A percentile compares a stretch with the other conserved stretches of the same genome.
These are phyloP conservation scores for Dicerorhinus sumatrensis DNA, from an alignment of 2,113 vertebrate genomes.

Conservation along the genomic window DNA sequence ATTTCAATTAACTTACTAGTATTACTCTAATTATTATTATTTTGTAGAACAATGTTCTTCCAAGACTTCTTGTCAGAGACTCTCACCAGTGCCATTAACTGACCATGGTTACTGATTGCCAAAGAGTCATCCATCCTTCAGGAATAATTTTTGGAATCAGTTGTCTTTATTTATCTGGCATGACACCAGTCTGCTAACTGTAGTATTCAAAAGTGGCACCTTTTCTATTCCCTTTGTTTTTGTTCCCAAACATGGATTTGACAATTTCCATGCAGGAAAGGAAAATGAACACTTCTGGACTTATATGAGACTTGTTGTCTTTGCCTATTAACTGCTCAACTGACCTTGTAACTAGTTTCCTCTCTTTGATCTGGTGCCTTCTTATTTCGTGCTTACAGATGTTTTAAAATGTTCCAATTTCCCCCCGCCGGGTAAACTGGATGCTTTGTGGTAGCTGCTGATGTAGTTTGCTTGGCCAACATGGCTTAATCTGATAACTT, in stretches of 20 bases:
- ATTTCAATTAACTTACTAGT: not conserved
- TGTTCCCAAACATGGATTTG: conserved; percentile 12
- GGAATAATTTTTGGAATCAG: conserved; percentile 5
- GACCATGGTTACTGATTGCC: not conserved
- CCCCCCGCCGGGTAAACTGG: not conserved
- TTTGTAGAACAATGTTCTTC: not conserved
- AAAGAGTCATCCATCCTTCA: not conserved
- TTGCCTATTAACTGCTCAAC: conserved; percentile 71
- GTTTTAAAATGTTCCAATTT: conserved; percentile 64
- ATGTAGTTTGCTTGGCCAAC: not conserved
- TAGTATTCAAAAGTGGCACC: not conserved
- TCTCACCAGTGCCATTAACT: not conserved
- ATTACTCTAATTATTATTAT: not conserved
- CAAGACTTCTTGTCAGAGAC: not conserved
- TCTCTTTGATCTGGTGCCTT: conserved; percentile 77
- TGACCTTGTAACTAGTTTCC: conserved; percentile 75
- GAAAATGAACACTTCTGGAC: not conserved
- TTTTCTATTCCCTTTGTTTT: conserved; percentile 23
- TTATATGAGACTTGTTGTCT: conserved; percentile 42
- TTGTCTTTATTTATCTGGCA: conserved; percentile 17
- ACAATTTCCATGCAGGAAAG: not conserved
- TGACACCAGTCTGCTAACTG: not conserved
- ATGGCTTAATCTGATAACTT: conserved; percentile 51
- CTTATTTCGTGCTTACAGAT: conserved; percentile 63
- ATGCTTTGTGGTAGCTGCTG: conserved; percentile 41